A percentile compares a stretch with the other conserved stretches of the same genome.
Evolutionary conservation across 2,113 vertebrate genomes (phyloP).

Genomic region (Mastomys natalensis): DNA sequence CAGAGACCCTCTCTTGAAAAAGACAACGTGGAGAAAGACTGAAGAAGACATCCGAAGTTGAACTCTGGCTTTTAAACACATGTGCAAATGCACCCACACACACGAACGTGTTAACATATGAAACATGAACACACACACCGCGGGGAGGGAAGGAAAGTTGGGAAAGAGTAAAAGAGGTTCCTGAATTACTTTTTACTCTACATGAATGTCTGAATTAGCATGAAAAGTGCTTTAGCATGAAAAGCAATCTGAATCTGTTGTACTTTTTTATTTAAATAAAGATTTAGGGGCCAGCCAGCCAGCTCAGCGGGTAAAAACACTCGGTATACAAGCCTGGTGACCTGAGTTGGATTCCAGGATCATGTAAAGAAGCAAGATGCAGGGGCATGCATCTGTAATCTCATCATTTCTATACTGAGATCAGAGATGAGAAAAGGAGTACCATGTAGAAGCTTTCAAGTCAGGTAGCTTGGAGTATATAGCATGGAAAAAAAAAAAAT

Average conservation of each 20-base stretch:
- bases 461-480: background rate
- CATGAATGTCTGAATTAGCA: background rate
- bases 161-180: background rate
- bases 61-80: background rate
- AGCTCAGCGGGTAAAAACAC: background rate
- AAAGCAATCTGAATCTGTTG: background rate
- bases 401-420: background rate
- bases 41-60: background rate
- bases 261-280: conserved; percentile 6
- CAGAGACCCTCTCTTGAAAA: background rate
- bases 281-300: background rate
- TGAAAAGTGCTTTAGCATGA: background rate
- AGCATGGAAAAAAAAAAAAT: background rate
- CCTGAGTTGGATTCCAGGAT: background rate
- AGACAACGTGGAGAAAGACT: background rate
- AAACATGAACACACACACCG: background rate
- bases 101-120: background rate
- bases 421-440: background rate
- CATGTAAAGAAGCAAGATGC: background rate
- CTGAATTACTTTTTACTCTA: background rate
- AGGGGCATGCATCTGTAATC: background rate
- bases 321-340: background rate
- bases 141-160: no score
- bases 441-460: background rate
- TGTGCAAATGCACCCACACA: background rate